Base-by-base conservation (phyloP, 1,140 invertebrate species). In the Microplitis mediator region DNA sequence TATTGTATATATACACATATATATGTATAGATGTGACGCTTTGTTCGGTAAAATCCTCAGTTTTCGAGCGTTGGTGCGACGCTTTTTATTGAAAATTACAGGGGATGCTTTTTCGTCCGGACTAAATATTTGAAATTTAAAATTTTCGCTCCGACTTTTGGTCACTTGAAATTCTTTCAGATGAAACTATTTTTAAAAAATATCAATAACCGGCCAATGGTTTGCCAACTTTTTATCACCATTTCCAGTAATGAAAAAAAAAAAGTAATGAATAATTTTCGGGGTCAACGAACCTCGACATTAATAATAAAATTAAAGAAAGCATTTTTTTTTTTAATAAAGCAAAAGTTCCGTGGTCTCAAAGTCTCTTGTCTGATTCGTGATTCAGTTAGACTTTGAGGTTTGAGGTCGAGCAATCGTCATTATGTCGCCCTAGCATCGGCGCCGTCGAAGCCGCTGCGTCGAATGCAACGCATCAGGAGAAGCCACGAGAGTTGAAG, bases 371-470 rank as follows among this genome's bases (percentile, higher is more conserved):
- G 39, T 62, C 39, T 70, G 75, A 78, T 77, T 81, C 78, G 78
- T 81, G 80, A 81, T 82, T 83, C 78, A 82, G 79, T 81, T 80
- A 78, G 79, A 83, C 78, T 84, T 82, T 83, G 81, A 84, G 79
- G 79, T 80, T 80, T 78, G 79, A 82, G 79, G 77, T 81, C 77
- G 76, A 63, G 74, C 56, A 58, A 73, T 75, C 77, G 77, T 81
- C 80, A 80, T 83, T 81, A 81, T 77, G 78, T 81, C 77, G 76
- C 79, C 75, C 66, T 61, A 45, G 70, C 62, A 63, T 72, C 52
- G 51, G 36, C 45, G 50, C 34, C 51, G 60, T 74, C 50, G 67
- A 23, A 54, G 64, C 35, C 60, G 52, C 63, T 56, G 5, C 39
- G n/a, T 71, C 16, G n/a, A 52, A 50, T 76, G 77, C 75, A 76